Evolutionary conservation across 2,113 vertebrate genomes (phyloP), one percentile per base, ranked within the genome.

Genomic region (Puntigrus tetrazona): DNA sequence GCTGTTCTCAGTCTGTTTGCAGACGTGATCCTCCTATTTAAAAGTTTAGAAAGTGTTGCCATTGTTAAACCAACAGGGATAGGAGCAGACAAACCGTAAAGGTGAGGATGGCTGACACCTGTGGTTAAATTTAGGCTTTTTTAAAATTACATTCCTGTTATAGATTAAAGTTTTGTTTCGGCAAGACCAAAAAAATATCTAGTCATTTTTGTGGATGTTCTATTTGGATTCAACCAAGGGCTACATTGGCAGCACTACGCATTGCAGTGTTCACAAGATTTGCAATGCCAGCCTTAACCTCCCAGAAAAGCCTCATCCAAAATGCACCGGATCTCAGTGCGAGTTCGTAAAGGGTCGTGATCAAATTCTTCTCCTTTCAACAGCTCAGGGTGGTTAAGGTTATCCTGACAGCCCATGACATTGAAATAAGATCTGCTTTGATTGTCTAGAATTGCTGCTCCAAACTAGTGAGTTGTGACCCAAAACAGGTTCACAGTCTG

Each of bases 1-100:
- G 74, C 73, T 36, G 59, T 50, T 79, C 82, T 84, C 36, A n/a
- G 34, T 75, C 14, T 61, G 29, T 76, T 61, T 76, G 55, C 82
- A 61, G 29, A 83, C 73, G 47, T 83, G 36, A 76, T 70, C 61
- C 31, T 50, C 10, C 38, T 10, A 50, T 50, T 81, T 83, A 45
- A 45, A 63, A 34, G 20, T 34, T 16, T 45, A 50, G 16, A 29
- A 63, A 47, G 52, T 41, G 76, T 78, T 76, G 29, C 27, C 27
- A 76, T 76, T 22, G 34, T 59, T 38, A 57, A 78, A 38, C 18
- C 31, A 59, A 59, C 52, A 78, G 14, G n/a, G 59, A 59, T 78
- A 57, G 20, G 20, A 41, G 38, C 22, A 59, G 34, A n/a, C 50
- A n/a, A 31, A 55, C 47, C 18, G 1, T 77, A 77, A n/a, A 52